Conservation (phyloP, 2,888 invertebrate genomes). For the Drosophila affinis region DNA sequence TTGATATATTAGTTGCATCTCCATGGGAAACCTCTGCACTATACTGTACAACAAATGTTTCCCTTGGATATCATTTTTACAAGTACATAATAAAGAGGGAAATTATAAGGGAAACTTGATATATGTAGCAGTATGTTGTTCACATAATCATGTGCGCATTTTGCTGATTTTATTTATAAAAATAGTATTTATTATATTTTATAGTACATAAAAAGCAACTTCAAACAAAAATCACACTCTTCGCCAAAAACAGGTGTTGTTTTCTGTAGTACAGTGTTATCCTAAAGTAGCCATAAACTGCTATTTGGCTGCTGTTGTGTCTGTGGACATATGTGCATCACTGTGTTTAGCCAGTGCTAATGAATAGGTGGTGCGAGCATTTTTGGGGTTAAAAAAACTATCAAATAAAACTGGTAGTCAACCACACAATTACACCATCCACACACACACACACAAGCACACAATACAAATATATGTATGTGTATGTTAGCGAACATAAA, state of each 20-base stretch:
- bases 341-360: conserved; percentile 49
- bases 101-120: no score
- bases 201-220: no score
- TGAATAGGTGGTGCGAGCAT: conserved; percentile 51
- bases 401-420: conserved; percentile 54
- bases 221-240: no score
- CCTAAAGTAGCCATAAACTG: neutral
- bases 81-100: neutral
- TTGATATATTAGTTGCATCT: neutral
- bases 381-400: conserved; percentile 46
- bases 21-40: neutral
- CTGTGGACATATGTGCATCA: conserved; percentile 31
- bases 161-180: no score
- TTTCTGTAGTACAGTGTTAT: neutral
- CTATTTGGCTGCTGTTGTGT: conserved; percentile 12
- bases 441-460: conserved; percentile 8
- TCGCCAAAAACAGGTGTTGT: neutral
- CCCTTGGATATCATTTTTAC: neutral
- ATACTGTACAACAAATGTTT: neutral
- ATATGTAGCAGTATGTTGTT: no score
- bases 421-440: conserved; percentile 34
- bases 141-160: no score
- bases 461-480: neutral
- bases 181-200: no score
- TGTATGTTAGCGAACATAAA: conserved; percentile 44